phyloP scores from a whole-genome alignment of 2,113 vertebrate species.

The Sciurus niger region DNA sequence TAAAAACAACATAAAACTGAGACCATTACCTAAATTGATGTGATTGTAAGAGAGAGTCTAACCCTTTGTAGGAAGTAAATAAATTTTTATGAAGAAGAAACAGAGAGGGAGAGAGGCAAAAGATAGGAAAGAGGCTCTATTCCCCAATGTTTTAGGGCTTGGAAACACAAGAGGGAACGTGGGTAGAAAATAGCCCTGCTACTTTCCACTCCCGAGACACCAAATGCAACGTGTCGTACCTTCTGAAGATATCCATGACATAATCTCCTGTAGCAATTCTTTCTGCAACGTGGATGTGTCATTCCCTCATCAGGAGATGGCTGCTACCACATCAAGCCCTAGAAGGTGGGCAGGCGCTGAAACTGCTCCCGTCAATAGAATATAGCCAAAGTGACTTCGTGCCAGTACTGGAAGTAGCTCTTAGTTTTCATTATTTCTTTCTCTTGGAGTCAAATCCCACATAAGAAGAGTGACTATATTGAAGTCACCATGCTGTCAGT shows the following conservation, averaged over 20 bases:
- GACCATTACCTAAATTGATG: background rate
- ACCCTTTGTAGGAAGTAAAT: background rate
- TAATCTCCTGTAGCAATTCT: background rate
- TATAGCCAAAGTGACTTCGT: background rate
- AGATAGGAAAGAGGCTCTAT: background rate
- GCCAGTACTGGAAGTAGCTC: too few species aligned
- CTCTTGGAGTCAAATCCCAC: background rate
- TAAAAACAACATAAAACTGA: background rate
- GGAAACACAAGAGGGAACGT: background rate
- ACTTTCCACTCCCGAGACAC: background rate
- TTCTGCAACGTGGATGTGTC: background rate
- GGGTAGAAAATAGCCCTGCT: background rate
- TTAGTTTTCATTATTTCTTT: background rate
- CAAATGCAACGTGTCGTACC: fast-evolving
- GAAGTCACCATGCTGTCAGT: background rate
- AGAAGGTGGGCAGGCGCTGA: background rate
- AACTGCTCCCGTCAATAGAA: background rate
- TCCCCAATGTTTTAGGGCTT: background rate
- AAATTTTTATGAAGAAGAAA: constrained; percentile 34
- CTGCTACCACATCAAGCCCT: background rate
- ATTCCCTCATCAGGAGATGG: background rate
- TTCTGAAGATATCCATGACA: background rate
- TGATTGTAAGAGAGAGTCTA: background rate
- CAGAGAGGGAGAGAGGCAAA: fast-evolving
- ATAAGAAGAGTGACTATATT: background rate